A percentile compares a stretch with the other conserved stretches of the same genome.
phyloP scores from a whole-genome alignment of 1,140 invertebrate species.

The Spodoptera litura region DNA sequence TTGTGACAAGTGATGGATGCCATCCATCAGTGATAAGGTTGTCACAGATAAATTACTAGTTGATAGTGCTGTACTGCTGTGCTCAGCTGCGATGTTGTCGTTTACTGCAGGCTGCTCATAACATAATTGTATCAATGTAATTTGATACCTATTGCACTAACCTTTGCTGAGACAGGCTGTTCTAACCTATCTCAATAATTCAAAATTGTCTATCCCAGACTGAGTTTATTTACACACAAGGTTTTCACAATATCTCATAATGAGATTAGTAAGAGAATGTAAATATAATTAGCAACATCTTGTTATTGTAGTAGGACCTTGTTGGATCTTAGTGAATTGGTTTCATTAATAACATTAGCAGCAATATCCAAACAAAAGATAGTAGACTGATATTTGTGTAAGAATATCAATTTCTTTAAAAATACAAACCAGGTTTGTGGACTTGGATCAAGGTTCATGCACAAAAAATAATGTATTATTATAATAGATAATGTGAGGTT shows the following conservation, averaged over 20 bases:
- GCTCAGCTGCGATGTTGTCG: conserved; percentile 15
- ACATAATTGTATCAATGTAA: not conserved
- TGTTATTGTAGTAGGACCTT: not conserved
- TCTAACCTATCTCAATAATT: not conserved
- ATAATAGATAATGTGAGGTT: not conserved
- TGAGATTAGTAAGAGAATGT: conserved; percentile 20
- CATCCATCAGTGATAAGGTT: conserved; percentile 43
- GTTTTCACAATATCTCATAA: conserved; percentile 18
- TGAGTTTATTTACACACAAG: not conserved
- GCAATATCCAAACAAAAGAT: not conserved
- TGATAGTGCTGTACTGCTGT: not conserved
- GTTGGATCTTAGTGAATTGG: not conserved
- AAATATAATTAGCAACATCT: conserved; percentile 14
- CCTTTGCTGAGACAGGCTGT: not conserved
- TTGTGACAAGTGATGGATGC: conserved; percentile 46
- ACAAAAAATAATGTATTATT: no score
- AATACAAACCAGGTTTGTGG: no score
- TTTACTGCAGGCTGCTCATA: not conserved
- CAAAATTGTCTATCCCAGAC: not conserved
- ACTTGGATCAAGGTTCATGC: no score
- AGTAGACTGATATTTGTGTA: not conserved
- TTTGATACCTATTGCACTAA: conserved; percentile 1
- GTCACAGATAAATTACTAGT: conserved; percentile 27
- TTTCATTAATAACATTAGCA: no score
- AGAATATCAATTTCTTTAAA: no score